A percentile compares a stretch with the other conserved stretches of the same genome.
Evolutionary conservation across 92 coral and sea anemone genomes (phyloP).

Genomic region (Palythoa grandiflora): DNA sequence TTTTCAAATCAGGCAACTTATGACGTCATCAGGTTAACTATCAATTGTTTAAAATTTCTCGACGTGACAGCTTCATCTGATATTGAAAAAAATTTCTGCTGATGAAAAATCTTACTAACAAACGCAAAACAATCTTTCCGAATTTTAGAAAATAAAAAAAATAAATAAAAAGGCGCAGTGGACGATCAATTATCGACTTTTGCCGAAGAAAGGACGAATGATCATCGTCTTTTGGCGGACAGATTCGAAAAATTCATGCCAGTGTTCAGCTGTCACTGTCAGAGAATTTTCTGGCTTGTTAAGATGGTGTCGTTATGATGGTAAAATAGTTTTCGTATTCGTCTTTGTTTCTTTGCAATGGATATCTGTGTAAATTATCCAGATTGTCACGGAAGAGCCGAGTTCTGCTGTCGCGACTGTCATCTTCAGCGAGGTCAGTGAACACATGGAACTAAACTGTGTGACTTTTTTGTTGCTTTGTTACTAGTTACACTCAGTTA

Average conservation of each 20-base stretch:
- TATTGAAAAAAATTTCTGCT: too few relatives aligned
- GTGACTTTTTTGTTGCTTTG: background rate
- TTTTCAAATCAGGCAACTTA: too few relatives aligned
- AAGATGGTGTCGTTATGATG: background rate
- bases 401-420: constrained; percentile 36
- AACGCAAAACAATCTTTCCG: too few relatives aligned
- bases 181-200: constrained; percentile 34
- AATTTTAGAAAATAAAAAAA: too few relatives aligned
- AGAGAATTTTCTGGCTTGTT: background rate
- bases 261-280: background rate
- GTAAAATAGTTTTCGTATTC: background rate
- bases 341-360: background rate
- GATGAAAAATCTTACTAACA: too few relatives aligned
- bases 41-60: too few relatives aligned
- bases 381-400: constrained; percentile 44
- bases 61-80: too few relatives aligned
- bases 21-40: too few relatives aligned
- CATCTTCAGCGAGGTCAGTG: constrained; percentile 41
- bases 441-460: background rate
- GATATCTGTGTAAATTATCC: constrained; percentile 48
- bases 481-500: background rate
- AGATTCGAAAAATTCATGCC: constrained; percentile 6
- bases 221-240: constrained; percentile 30
- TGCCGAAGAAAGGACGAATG: constrained; percentile 23
- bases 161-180: too few relatives aligned